phyloP scores from a whole-genome alignment of 1,140 invertebrate species.

The Pygmarrhopalites habei region DNA sequence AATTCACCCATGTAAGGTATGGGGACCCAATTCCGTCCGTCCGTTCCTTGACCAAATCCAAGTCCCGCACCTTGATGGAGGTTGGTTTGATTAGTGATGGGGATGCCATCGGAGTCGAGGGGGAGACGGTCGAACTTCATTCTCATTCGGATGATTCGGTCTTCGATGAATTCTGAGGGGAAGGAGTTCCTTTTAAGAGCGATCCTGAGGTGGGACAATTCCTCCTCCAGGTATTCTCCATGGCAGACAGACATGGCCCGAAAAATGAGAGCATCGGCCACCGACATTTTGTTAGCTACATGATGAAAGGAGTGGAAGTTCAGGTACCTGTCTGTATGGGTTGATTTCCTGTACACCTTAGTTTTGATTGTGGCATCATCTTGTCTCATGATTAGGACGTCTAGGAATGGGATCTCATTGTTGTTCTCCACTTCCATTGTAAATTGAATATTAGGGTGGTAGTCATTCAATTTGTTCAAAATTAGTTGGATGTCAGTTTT shows the following conservation, averaged over 20 bases:
- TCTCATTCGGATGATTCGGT: not conserved
- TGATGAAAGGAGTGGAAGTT: constrained; percentile 16
- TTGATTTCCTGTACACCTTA: constrained; percentile 17
- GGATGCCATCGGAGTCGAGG: no score
- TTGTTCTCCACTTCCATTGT: constrained; percentile 28
- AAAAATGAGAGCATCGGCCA: constrained; percentile 8
- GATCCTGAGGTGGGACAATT: constrained; percentile 4
- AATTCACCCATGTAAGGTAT: no score
- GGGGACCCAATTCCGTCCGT: no score
- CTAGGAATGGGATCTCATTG: constrained; percentile 29
- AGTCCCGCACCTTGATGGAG: no score
- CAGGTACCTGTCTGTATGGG: constrained; percentile 13
- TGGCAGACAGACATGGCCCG: constrained; percentile 14
- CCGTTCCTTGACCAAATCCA: no score
- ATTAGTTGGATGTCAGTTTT: not conserved
- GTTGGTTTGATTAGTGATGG: no score
- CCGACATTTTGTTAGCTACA: constrained; percentile 7
- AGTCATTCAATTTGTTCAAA: not conserved
- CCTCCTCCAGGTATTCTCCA: constrained; percentile 1
- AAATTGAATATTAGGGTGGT: constrained; percentile 12
- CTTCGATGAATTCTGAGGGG: not conserved
- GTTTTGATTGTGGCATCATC: constrained; percentile 3
- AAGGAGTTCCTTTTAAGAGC: not conserved
- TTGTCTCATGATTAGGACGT: constrained; percentile 15
- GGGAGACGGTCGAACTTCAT: not conserved